Evolutionary conservation across 2,888 invertebrate genomes (phyloP).

Genomic region (Pristionchus mayeri): DNA sequence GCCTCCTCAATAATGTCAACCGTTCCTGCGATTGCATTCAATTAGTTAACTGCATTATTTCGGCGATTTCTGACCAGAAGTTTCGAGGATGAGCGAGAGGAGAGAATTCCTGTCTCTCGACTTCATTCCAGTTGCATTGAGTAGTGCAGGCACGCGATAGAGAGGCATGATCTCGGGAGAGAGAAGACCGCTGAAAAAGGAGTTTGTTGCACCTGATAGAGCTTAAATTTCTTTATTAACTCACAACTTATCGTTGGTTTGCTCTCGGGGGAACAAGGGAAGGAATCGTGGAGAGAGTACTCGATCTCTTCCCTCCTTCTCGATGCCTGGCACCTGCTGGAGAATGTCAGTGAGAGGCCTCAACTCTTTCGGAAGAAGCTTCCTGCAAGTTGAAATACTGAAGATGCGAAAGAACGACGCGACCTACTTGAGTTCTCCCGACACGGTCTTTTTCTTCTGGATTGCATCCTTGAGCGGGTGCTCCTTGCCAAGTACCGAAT

Average conservation of each 20-base stretch:
- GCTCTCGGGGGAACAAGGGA: constrained; percentile 59
- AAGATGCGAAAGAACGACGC: too few relatives aligned
- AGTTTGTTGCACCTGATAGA: neutral
- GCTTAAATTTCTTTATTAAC: neutral
- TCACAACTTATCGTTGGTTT: neutral
- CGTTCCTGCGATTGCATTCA: constrained; percentile 50
- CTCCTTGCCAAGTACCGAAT: constrained; percentile 65
- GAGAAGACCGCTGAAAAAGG: constrained; percentile 3
- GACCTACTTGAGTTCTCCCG: neutral
- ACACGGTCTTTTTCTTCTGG: constrained; percentile 1
- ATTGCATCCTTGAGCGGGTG: constrained; percentile 54
- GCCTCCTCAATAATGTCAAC: constrained; percentile 67
- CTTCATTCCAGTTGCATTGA: constrained; percentile 29
- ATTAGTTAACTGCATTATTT: neutral
- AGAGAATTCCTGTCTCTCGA: neutral
- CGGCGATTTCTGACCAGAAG: neutral
- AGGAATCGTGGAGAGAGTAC: constrained; percentile 66
- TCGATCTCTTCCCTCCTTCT: constrained; percentile 59
- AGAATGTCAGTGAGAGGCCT: constrained; percentile 40
- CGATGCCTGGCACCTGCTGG: constrained; percentile 57
- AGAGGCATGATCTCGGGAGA: constrained; percentile 45
- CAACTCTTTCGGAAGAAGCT: constrained; percentile 30
- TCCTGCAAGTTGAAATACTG: too few relatives aligned
- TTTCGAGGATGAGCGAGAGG: neutral
- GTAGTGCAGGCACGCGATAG: constrained; percentile 5